Base-by-base conservation (phyloP, 2,113 vertebrate genomes). In the Thunnus thynnus region DNA sequence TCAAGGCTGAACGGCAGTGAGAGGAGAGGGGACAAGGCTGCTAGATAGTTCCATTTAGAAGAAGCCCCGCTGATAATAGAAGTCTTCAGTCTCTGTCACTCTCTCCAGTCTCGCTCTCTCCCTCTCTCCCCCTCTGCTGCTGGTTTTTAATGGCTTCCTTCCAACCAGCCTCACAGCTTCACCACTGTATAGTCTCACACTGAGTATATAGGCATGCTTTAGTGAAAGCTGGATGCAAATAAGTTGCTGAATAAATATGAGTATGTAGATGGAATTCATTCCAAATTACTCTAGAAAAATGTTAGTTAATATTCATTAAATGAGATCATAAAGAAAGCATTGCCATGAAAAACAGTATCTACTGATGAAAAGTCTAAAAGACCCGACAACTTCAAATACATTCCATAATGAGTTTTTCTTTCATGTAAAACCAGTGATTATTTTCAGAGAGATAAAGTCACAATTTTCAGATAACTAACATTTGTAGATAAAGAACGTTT, bases 61-160 rank as follows among this genome's bases (percentile, higher is more conserved):
- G 84, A 89, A 85, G 71, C 78, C 88, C 84, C 13, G 63, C 86
- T 92, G 93, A 91, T 94, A 94, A 93, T 93, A 84, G 89, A 90
- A 92, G 88, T 92, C 78, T 82, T 93, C 82, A 72, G 80, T 93
- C 88, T 90, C 87, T 94, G 89, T 90, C 89, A 83, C 73, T 89
- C 86, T 82, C 68, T 73, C 44, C 54, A 50, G 22, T 76, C 74
- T 62, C 50, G 32, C 72, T 55, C 57, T 22, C 50, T 76, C 68
- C 54, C 63, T 66, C 48, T 76, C 54, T 67, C 66, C 55, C 46
- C 16, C 72, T 61, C 67, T 61, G 13, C 81, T 55, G 58, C 77
- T 83, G 56, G 20, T 67, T 85, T 86, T 85, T 86, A 91, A 88
- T 89, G 87, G 63, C 56, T 83, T 88, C 63, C 77, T 58, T 86